Conservation (phyloP, 2,113 vertebrate species). For the Eubucco bourcierii region DNA sequence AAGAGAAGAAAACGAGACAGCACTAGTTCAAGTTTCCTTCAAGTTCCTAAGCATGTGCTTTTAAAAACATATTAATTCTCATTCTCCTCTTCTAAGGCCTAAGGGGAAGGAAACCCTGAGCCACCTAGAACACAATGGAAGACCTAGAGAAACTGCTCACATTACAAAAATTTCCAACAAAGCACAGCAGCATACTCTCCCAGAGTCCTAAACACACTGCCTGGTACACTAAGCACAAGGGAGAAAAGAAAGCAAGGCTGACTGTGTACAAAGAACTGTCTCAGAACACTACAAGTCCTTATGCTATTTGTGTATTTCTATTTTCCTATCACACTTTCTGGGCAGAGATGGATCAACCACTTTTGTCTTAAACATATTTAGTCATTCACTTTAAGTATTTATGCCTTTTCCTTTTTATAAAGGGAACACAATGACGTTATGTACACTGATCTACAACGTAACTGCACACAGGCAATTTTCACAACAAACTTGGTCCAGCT, state of each 20-base stretch:
- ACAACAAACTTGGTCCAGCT: neutral
- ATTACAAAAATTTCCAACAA: neutral
- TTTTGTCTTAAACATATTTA: neutral
- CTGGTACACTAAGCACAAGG: neutral
- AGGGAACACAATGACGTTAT: neutral
- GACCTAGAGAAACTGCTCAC: neutral
- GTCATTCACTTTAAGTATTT: neutral
- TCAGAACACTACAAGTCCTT: neutral
- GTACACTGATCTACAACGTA: neutral
- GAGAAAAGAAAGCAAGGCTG: neutral
- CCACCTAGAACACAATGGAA: neutral
- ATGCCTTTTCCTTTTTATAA: neutral
- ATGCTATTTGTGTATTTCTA: neutral
- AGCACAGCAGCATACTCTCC: neutral
- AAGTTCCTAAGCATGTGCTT: fast-evolving
- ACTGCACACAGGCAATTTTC: neutral
- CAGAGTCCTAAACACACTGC: neutral
- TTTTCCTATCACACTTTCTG: neutral
- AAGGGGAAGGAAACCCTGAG: neutral
- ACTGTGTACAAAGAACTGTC: neutral
- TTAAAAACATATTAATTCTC: neutral
- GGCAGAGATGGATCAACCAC: neutral
- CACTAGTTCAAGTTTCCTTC: neutral
- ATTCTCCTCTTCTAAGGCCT: neutral
- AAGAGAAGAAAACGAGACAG: neutral